Evolutionary conservation across 2,113 vertebrate species (phyloP).

Genomic region (Pipa parva): DNA sequence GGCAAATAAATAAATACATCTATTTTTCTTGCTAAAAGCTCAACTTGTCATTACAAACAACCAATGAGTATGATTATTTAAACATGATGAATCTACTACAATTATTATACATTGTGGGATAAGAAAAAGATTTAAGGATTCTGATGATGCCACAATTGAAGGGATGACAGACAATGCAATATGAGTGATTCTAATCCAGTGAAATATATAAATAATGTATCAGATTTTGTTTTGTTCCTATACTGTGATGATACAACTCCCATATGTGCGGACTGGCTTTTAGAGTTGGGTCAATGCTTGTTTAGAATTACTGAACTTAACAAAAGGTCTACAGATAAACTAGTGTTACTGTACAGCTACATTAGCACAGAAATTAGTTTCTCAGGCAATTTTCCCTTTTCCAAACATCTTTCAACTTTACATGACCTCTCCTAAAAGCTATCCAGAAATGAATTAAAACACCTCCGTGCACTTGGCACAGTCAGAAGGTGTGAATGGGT

Average conservation of each 20-base stretch:
- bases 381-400: constrained; percentile 50
- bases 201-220: too few species aligned
- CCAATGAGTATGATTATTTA: too few species aligned
- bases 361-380: constrained; percentile 45
- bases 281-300: neutral
- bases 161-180: too few species aligned
- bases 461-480: constrained; percentile 49
- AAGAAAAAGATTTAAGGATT: too few species aligned
- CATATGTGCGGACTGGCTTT: neutral
- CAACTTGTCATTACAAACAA: too few species aligned
- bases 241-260: neutral
- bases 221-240: neutral
- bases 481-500: constrained; percentile 44
- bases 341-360: constrained; percentile 38
- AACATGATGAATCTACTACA: too few species aligned
- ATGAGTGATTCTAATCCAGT: too few species aligned
- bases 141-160: too few species aligned
- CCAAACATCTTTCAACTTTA: constrained; percentile 69
- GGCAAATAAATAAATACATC: too few species aligned
- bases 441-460: constrained; percentile 53
- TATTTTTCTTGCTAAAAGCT: too few species aligned
- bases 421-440: constrained; percentile 60
- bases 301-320: neutral
- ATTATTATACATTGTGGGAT: too few species aligned
- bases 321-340: constrained; percentile 25